These are phyloP conservation scores for Charanyca ferruginea DNA, from an alignment of 2,888 invertebrate species.

Conservation along the genomic window DNA sequence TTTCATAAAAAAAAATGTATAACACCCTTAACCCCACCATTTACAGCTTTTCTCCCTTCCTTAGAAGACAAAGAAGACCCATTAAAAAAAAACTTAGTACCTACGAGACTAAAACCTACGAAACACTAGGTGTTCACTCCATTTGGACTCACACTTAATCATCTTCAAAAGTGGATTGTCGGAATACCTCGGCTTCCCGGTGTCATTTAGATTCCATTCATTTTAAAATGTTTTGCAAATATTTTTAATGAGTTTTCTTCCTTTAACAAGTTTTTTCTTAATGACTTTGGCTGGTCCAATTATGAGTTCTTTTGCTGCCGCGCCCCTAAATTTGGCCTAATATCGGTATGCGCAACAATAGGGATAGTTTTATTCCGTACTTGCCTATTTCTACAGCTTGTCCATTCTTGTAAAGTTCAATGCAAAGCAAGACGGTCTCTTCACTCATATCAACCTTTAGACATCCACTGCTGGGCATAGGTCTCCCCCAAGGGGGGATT, in stretches of 20 bases:
- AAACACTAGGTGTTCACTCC: background rate
- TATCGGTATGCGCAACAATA: slow-evolving; percentile 18
- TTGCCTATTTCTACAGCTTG: background rate
- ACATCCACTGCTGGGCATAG: too few species aligned
- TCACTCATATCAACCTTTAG: too few species aligned
- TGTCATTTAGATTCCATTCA: slow-evolving; percentile 55
- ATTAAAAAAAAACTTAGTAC: background rate
- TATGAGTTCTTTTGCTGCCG: slow-evolving; percentile 20
- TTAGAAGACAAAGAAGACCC: background rate
- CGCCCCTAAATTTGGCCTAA: slow-evolving; percentile 21
- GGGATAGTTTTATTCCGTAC: background rate
- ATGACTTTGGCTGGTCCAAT: slow-evolving; percentile 42
- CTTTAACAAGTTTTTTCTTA: slow-evolving; percentile 41
- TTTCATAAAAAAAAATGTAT: too few species aligned
- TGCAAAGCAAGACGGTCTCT: too few species aligned
- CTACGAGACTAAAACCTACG: background rate
- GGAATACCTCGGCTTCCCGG: slow-evolving; percentile 25
- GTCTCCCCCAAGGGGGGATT: too few species aligned
- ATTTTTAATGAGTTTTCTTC: slow-evolving; percentile 53
- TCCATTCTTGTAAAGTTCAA: background rate
- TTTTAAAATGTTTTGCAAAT: slow-evolving; percentile 50
- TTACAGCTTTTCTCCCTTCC: too few species aligned
- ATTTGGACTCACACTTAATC: slow-evolving; percentile 27
- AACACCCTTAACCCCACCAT: too few species aligned
- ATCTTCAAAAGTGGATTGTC: slow-evolving; percentile 42